These are phyloP conservation scores for Drosophila bipectinata DNA, from an alignment of 1,140 invertebrate species.

Conservation along the genomic window DNA sequence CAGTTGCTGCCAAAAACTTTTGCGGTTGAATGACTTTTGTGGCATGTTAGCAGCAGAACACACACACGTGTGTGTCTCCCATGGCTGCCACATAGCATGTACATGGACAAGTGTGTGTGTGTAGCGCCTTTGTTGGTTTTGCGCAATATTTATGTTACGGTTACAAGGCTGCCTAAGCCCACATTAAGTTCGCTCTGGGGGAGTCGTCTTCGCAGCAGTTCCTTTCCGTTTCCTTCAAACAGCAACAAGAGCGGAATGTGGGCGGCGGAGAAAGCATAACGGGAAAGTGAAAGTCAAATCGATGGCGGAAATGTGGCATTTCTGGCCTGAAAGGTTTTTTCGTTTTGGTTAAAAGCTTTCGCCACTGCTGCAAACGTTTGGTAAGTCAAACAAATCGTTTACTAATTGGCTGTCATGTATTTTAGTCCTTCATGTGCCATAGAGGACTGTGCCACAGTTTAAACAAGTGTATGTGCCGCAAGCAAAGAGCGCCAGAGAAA, in stretches of 20 bases:
- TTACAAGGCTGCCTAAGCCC: constrained; percentile 62
- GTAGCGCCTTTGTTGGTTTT: constrained; percentile 47
- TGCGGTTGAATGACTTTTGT: constrained; percentile 70
- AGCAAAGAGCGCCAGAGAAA: background rate
- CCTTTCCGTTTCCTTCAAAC: constrained; percentile 32
- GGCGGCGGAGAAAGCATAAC: background rate
- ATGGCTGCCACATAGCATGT: background rate
- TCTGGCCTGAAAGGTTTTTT: constrained; percentile 54
- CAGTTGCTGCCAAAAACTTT: constrained; percentile 62
- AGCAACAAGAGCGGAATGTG: background rate
- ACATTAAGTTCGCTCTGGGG: constrained; percentile 43
- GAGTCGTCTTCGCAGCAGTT: constrained; percentile 15
- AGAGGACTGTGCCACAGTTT: constrained; percentile 17
- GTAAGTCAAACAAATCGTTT: constrained; percentile 72
- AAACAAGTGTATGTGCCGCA: constrained; percentile 5
- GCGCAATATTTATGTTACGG: constrained; percentile 72
- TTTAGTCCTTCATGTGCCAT: constrained; percentile 22
- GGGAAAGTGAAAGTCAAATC: constrained; percentile 36
- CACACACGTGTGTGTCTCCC: constrained; percentile 15
- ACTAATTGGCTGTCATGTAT: constrained; percentile 66
- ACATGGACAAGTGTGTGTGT: constrained; percentile 11
- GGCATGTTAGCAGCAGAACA: constrained; percentile 41
- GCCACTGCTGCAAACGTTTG: background rate
- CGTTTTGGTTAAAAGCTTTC: constrained; percentile 59
- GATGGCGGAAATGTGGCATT: constrained; percentile 67